Evolutionary conservation across 2,888 invertebrate species (phyloP), one percentile per base, ranked within the genome.

Genomic region (Mechanitis messenoides): DNA sequence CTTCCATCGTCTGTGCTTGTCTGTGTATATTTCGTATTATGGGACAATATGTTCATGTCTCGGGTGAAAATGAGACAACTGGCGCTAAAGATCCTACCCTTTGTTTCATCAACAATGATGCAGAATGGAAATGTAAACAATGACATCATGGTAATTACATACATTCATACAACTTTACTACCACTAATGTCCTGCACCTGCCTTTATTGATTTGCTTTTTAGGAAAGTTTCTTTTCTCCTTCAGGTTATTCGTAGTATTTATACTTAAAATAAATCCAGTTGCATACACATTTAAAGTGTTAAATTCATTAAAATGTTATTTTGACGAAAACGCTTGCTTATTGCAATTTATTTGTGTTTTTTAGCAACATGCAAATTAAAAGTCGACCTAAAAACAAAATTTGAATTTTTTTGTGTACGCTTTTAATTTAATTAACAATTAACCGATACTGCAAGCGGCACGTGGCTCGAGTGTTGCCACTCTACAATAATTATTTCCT

Each of bases 401-500:
- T 53, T 45, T 42, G 35, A 38, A 28, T 35, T 54, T 55, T 55
- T 28, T 50, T 55, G 11, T 50, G 50, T 31, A 31, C 50, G 50
- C 31, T 69, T 68, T 69, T 66, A 70, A 69, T 69, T 72, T 72
- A 72, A 72, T 72, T 74, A 72, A 72, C 71, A 73, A 72, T 72
- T 69, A 50, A 69, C 64, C 68, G 63, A 70, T 71, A 50, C 50
- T 50, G 50, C 50, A 50, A 67, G 69, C 66, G 72, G 68, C 74
- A 73, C 75, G 75, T 74, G 74, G 64, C 63, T 62, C 61, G 68
- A 84, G 85, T 86, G 85, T 86, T 85, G 81, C 87, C 80, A 84
- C 81, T 82, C 78, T 77, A 80, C 80, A 80, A 78, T 87, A 87
- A 87, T 88, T 87, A 87, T 87, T 87, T 87, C 87, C 87, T 87